Evolutionary conservation across 2,797 vertebrate species (phyloP), one percentile per base, ranked within the genome.

Genomic region (Alca torda): DNA sequence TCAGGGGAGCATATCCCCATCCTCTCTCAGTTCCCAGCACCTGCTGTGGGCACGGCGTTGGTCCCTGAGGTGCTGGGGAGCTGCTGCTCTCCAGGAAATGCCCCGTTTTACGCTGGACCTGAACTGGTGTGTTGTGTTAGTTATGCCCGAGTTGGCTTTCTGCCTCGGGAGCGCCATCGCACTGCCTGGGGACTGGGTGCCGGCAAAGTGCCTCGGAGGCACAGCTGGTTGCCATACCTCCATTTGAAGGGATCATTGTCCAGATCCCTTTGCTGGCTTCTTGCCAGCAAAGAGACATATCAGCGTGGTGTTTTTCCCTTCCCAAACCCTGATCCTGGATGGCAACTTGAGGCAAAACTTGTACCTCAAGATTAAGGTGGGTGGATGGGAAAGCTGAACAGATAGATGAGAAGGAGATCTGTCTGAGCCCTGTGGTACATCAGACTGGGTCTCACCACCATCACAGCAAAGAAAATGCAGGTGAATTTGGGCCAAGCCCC

Each of bases 161-260:
- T 74, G 75, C 59, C n/a, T 13, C 25, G 57, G 70, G 48, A 30
- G 26, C 0, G 1, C 61, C 68, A 18, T 25, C 20, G 0, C 78
- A 1, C 48, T 21, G 68, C 74, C 10, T 13, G 11, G 61, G 56
- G 74, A 17, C 54, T 17, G 70, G 72, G 16, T 46, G 67, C 20
- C 17, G 2, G 84, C 57, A 20, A 45, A 65, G 87, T 28, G 89
- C 92, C 81, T 84, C 4, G 0, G 87, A 51, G 73, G 24, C 68
- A 25, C 3, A 4, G 61, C 13, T 2, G 1, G 17, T 50, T 41
- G 72, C 67, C 1, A 2, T 33, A 1, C 43, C 63, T 72, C 35
- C 41, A 2, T 48, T 11, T 16, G 37, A 51, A 35, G 63, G 53
- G 72, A 6, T 30, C 41, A 0, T 5, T 25, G 48, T 9, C 64